A percentile compares a stretch with the other conserved stretches of the same genome.
Conservation (phyloP, 1,140 invertebrate species). For the Caenorhabditis latens region DNA sequence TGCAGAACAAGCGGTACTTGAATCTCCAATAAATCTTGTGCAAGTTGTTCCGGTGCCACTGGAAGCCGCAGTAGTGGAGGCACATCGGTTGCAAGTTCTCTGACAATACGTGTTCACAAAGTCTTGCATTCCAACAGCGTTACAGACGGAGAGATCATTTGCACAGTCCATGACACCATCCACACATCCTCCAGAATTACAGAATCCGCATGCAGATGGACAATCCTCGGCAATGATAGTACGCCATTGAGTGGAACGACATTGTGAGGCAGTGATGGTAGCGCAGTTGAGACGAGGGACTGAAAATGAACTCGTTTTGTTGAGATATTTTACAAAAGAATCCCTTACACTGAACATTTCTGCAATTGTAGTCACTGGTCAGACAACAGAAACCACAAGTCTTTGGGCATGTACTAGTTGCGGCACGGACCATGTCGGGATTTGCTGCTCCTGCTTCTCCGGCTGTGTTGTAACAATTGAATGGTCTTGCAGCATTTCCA, state of each 20-base stretch:
- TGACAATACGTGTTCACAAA: conserved; percentile 11
- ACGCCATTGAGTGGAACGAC: neutral
- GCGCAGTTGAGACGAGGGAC: conserved; percentile 51
- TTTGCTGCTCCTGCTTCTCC: neutral
- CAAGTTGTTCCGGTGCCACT: neutral
- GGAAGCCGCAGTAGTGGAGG: neutral
- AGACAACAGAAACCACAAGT: conserved; percentile 40
- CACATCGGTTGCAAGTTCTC: neutral
- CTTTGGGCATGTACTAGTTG: neutral
- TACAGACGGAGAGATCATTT: conserved; percentile 12
- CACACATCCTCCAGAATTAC: conserved; percentile 30
- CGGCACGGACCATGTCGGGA: conserved; percentile 21
- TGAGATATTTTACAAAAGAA: neutral
- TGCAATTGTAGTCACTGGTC: conserved; percentile 7
- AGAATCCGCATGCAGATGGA: conserved; percentile 40
- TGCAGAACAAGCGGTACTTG: neutral
- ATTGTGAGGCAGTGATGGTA: conserved; percentile 39
- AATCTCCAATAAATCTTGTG: neutral
- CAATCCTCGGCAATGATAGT: conserved; percentile 40
- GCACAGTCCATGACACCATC: neutral
- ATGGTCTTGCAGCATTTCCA: neutral
- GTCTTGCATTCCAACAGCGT: neutral
- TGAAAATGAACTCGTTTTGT: neutral
- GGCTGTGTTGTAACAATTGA: neutral
- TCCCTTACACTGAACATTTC: conserved; percentile 27